These are phyloP conservation scores for Halocynthia roretzi DNA, from an alignment of 23 tunicate species.

Conservation along the genomic window DNA sequence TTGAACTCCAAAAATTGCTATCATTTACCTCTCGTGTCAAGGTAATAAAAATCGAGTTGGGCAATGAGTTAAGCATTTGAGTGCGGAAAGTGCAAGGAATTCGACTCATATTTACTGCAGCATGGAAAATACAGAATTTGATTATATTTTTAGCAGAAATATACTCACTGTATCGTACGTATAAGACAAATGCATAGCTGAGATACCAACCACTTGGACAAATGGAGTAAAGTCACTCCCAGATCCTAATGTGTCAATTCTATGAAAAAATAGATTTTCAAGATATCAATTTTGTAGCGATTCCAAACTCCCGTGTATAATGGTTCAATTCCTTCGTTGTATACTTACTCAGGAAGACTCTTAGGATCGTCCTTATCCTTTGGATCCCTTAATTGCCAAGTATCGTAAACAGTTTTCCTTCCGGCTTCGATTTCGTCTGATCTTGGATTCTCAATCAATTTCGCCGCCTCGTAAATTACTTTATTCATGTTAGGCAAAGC, in stretches of 20 bases:
- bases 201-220: constrained; percentile 30
- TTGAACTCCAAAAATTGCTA: too few species aligned
- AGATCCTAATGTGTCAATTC: constrained; percentile 23
- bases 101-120: too few species aligned
- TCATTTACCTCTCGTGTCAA: too few species aligned
- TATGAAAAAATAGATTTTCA: not conserved
- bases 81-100: too few species aligned
- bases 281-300: not conserved
- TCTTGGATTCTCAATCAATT: constrained; percentile 35
- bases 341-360: constrained; percentile 15
- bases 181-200: constrained; percentile 21
- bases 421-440: constrained; percentile 30
- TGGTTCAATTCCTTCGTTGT: not conserved
- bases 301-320: too few species aligned
- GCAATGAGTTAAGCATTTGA: too few species aligned
- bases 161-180: constrained; percentile 17
- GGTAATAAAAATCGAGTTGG: too few species aligned
- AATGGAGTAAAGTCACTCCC: constrained; percentile 50
- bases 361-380: not conserved
- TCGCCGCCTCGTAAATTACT: constrained; percentile 38
- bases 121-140: too few species aligned
- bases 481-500: constrained; percentile 39
- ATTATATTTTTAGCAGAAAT: not conserved
- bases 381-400: constrained; percentile 27
- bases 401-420: constrained; percentile 40